Percentiles rank a stretch among this genome's conserved stretches.
Evolutionary conservation across 2,888 invertebrate species (phyloP).

Genomic region (Drosophila siamana): DNA sequence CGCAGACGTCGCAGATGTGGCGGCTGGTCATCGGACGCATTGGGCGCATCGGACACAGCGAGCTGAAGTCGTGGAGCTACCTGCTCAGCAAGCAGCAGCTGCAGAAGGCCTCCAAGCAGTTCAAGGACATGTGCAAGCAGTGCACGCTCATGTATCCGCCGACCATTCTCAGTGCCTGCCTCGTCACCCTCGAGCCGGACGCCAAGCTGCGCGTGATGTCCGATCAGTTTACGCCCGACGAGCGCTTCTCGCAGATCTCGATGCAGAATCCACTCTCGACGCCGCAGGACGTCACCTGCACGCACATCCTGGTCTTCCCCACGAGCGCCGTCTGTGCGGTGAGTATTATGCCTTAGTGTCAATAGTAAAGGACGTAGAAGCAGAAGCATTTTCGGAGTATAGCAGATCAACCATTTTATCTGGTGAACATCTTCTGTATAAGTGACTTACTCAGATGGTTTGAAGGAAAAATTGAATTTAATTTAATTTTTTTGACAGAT

Average conservation of each 20-base stretch:
- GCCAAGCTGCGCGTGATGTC: constrained; percentile 95
- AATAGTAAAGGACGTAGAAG: too few relatives aligned
- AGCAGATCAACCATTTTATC: too few relatives aligned
- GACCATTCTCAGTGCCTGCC: constrained; percentile 98
- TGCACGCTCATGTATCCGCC: constrained; percentile 95
- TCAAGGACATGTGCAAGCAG: constrained; percentile 96
- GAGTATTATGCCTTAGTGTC: too few relatives aligned
- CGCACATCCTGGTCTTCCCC: constrained; percentile 99
- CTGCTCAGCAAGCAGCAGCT: constrained; percentile 96
- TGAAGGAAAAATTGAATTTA: too few relatives aligned
- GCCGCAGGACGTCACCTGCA: constrained; percentile 97
- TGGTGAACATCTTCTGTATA: too few relatives aligned
- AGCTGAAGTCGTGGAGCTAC: constrained; percentile 98
- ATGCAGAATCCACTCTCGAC: constrained; percentile 96
- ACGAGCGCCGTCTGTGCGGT: constrained; percentile 97
- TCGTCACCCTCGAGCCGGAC: constrained; percentile 97
- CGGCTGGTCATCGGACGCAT: constrained; percentile 97
- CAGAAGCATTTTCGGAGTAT: too few relatives aligned
- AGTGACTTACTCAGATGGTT: too few relatives aligned
- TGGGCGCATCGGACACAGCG: constrained; percentile 98
- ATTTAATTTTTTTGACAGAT: too few relatives aligned
- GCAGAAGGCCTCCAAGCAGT: constrained; percentile 92
- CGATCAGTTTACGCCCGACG: constrained; percentile 98
- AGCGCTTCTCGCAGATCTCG: constrained; percentile 94
- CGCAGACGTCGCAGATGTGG: constrained; percentile 97